Conservation (phyloP, 2,888 invertebrate genomes). For the Metellina segmentata region DNA sequence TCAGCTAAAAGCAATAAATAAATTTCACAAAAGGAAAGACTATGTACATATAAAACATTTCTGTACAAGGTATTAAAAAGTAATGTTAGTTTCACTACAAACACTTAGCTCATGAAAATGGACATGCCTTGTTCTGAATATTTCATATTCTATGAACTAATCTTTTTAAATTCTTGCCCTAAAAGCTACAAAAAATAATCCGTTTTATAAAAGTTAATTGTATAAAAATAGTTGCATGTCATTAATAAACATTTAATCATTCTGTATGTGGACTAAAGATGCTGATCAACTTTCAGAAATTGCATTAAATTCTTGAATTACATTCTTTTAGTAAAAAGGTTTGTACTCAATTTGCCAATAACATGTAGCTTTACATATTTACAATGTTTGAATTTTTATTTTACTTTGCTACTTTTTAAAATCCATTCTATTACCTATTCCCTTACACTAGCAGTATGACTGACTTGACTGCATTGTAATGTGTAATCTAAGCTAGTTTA, state of each 20-base stretch:
- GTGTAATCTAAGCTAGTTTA: not conserved
- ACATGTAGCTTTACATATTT: constrained; percentile 55
- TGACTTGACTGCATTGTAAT: not conserved
- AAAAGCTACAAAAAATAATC: constrained; percentile 38
- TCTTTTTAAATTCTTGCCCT: constrained; percentile 16
- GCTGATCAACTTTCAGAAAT: constrained; percentile 15
- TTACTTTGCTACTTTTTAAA: not conserved
- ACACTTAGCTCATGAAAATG: constrained; percentile 58
- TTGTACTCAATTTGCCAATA: constrained; percentile 7
- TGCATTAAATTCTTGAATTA: constrained; percentile 22
- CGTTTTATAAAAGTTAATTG: constrained; percentile 44
- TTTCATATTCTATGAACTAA: constrained; percentile 20
- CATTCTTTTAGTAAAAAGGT: constrained; percentile 15
- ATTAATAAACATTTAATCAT: constrained; percentile 21
- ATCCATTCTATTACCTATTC: constrained; percentile 6
- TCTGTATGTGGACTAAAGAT: constrained; percentile 52
- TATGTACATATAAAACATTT: constrained; percentile 69
- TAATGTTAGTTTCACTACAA: constrained; percentile 24
- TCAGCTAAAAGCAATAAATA: constrained; percentile 51
- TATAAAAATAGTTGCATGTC: constrained; percentile 58
- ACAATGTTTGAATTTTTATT: constrained; percentile 22
- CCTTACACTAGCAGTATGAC: not conserved
- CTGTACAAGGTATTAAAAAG: constrained; percentile 70
- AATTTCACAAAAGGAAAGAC: constrained; percentile 52
- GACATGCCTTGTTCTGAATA: constrained; percentile 59